Conservation (phyloP, 2,888 invertebrate species). For the Escarpia spicata region DNA sequence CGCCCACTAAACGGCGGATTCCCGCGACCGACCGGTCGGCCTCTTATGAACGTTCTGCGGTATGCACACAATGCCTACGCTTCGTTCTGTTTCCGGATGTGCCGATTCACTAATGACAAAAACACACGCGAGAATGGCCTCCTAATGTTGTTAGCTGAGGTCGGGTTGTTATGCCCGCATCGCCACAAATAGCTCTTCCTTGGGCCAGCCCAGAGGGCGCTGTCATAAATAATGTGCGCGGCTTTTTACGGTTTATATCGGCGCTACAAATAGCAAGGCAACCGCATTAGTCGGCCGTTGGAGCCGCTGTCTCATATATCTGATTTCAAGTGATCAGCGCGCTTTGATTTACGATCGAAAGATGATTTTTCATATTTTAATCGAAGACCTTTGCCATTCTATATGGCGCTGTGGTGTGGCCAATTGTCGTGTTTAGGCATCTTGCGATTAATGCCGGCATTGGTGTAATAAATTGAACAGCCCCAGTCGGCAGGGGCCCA, state of each 20-base stretch:
- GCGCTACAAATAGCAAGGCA: not conserved
- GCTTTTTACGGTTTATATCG: not conserved
- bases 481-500: not conserved
- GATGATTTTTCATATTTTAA: not conserved
- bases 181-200: not conserved
- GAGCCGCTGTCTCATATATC: not conserved
- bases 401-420: not conserved
- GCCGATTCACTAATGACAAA: not conserved
- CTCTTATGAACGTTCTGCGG: not conserved
- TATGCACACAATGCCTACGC: not conserved
- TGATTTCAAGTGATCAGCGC: not conserved
- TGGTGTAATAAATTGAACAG: not conserved
- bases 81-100: not conserved
- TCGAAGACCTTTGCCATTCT: not conserved
- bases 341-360: not conserved
- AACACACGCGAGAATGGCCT: not conserved
- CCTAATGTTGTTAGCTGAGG: not conserved
- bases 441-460: not conserved
- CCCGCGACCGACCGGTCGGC: not conserved
- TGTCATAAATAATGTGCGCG: not conserved
- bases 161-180: not conserved
- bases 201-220: not conserved
- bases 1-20: not conserved
- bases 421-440: not conserved
- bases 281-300: not conserved